Evolutionary conservation across 2,113 vertebrate species (phyloP).

Genomic region (Indri indri): DNA sequence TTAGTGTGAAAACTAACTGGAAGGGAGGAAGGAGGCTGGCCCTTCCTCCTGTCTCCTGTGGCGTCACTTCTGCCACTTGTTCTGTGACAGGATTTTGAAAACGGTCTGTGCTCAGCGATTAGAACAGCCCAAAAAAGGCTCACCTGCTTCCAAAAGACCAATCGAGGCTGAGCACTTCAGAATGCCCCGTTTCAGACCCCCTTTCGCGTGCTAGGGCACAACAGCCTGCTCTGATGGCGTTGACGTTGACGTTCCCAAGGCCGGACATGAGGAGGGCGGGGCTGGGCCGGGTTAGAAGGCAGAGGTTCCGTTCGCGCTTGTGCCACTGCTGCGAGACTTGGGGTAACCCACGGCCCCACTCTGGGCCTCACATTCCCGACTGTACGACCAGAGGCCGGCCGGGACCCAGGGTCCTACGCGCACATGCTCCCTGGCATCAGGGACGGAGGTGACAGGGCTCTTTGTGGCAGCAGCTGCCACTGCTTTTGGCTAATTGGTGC

Average conservation of each 20-base stretch:
- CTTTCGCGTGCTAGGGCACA: not conserved
- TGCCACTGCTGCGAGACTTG: too few relatives aligned
- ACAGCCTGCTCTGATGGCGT: not conserved
- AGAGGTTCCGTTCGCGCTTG: not conserved
- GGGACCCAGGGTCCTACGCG: not conserved
- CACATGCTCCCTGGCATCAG: not conserved
- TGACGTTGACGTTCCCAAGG: accelerated
- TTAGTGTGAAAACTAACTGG: not conserved
- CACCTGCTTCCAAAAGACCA: not conserved
- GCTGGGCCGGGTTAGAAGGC: not conserved
- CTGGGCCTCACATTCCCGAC: not conserved
- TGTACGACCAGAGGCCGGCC: not conserved
- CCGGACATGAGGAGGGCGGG: not conserved
- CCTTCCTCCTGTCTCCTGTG: too few relatives aligned
- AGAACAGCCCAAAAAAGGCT: not conserved
- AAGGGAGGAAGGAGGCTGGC: not conserved
- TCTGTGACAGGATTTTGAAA: not conserved
- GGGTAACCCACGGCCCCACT: not conserved
- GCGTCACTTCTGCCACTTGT: not conserved
- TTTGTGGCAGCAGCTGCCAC: not conserved
- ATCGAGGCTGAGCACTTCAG: not conserved
- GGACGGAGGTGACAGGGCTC: too few relatives aligned
- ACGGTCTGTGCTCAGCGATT: not conserved
- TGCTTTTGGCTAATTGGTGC: not conserved
- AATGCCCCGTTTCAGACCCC: not conserved